These are phyloP conservation scores for Tineola bisselliella DNA, from an alignment of 2,888 invertebrate species.

Conservation along the genomic window DNA sequence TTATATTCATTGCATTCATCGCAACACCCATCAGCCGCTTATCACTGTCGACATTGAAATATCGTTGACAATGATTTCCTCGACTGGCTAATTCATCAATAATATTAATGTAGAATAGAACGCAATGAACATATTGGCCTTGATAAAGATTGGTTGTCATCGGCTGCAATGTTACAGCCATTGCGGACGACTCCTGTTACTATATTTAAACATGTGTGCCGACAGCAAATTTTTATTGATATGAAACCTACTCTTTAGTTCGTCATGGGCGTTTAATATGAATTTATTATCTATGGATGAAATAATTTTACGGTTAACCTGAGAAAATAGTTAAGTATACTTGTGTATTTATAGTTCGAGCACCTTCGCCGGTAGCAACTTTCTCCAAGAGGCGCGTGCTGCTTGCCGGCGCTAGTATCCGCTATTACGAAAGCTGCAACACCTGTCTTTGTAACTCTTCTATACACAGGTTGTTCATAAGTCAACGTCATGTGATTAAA, in stretches of 20 bases:
- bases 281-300: not conserved
- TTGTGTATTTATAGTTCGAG: not conserved
- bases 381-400: constrained; percentile 42
- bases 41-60: not conserved
- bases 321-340: not conserved
- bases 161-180: not conserved
- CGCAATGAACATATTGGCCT: not conserved
- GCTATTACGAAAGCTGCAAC: constrained; percentile 61
- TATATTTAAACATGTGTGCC: not conserved
- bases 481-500: no score
- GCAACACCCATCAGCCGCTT: not conserved
- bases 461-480: no score
- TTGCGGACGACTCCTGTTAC: not conserved
- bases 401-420: constrained; percentile 32
- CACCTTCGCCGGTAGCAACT: constrained; percentile 37
- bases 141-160: not conserved
- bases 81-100: not conserved
- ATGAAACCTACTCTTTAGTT: not conserved
- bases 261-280: not conserved
- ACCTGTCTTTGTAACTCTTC: constrained; percentile 30
- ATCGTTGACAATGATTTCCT: not conserved
- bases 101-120: not conserved
- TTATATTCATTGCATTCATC: not conserved
- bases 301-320: no score
- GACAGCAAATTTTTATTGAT: not conserved